phyloP scores from a whole-genome alignment of 1,140 invertebrate genomes.

The Solenopsis fugax region DNA sequence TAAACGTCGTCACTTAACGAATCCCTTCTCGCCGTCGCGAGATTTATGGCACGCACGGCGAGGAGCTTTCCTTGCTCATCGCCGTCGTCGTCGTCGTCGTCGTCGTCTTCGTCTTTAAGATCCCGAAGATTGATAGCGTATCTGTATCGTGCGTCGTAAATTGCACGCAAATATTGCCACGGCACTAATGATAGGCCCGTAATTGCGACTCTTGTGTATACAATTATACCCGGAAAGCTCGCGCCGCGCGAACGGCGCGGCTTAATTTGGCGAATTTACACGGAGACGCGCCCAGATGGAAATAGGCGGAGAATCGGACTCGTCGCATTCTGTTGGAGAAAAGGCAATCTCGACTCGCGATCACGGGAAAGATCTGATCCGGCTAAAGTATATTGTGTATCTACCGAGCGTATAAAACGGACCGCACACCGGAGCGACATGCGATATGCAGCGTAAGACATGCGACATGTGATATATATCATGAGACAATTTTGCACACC shows the following conservation, averaged over 20 bases:
- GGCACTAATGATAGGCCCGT: constrained; percentile 64
- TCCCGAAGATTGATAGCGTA: constrained; percentile 77
- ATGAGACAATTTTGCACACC: no score
- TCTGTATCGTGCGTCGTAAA: constrained; percentile 69
- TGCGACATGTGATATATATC: no score
- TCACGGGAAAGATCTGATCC: background rate
- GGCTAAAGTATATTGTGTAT: background rate
- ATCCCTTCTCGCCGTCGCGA: constrained; percentile 14
- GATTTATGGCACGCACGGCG: constrained; percentile 61
- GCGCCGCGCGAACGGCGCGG: background rate
- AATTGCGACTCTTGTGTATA: constrained; percentile 68
- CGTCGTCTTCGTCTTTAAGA: constrained; percentile 44
- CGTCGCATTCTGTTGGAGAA: background rate
- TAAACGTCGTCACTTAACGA: constrained; percentile 18
- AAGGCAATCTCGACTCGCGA: background rate
- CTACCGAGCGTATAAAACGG: background rate
- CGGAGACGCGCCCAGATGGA: background rate
- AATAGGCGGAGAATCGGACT: background rate
- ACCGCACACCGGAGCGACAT: no score
- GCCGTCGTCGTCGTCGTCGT: constrained; percentile 68
- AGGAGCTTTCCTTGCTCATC: constrained; percentile 47
- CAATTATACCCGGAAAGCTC: constrained; percentile 37
- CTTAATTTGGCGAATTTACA: constrained; percentile 16
- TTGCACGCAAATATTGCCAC: constrained; percentile 79
- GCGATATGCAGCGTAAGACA: no score